These are phyloP conservation scores for Thera britannica DNA, from an alignment of 2,888 invertebrate species.

Conservation along the genomic window DNA sequence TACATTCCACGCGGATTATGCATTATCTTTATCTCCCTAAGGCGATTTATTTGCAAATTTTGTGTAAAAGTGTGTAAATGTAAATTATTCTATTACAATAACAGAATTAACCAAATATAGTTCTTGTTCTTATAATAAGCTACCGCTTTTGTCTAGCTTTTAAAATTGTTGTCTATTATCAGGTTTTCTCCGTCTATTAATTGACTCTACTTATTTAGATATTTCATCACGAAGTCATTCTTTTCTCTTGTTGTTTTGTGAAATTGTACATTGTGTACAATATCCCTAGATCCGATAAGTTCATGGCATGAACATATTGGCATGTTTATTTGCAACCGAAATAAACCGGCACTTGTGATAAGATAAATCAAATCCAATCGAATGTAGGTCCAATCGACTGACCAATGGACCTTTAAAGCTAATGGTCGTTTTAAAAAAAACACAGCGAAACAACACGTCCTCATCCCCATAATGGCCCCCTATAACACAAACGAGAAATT, in stretches of 20 bases:
- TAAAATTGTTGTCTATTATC: too few species aligned
- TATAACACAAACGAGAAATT: background rate
- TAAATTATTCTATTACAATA: background rate
- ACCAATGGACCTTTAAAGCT: background rate
- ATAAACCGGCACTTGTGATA: constrained; percentile 12
- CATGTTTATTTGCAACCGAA: constrained; percentile 15
- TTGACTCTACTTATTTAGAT: too few species aligned
- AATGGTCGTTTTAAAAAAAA: background rate
- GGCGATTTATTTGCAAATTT: constrained; percentile 5
- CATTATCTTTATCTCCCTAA: background rate
- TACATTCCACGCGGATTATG: constrained; percentile 24
- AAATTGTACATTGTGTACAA: background rate
- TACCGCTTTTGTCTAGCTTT: too few species aligned
- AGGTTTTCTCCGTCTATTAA: too few species aligned
- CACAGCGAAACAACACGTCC: background rate
- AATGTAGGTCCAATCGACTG: background rate
- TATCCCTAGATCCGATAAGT: background rate
- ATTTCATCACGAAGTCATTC: too few species aligned
- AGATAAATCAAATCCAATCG: constrained; percentile 5
- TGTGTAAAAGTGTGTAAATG: background rate
- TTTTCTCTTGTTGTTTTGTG: too few species aligned
- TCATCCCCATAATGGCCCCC: background rate
- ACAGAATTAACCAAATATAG: background rate
- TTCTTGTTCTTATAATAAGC: too few species aligned
- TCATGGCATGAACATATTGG: constrained; percentile 11